Conservation (phyloP, 2,797 vertebrate genomes). For the Loris lydekkerianus region DNA sequence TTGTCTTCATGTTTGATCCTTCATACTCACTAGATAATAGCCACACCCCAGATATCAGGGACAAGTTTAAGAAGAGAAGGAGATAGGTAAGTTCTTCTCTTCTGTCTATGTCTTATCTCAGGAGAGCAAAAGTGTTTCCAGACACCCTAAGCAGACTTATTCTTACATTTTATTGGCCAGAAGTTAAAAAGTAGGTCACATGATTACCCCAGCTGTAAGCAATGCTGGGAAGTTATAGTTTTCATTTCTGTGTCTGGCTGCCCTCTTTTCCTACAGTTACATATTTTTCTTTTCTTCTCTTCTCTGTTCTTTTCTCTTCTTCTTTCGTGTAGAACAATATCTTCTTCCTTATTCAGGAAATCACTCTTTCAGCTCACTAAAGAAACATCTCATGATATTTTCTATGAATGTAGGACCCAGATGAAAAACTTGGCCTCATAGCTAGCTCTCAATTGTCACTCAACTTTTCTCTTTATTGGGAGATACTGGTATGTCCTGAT, state of each 20-base stretch:
- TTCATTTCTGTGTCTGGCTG: neutral
- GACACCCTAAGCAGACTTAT: neutral
- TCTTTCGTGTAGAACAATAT: neutral
- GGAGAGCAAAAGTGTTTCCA: neutral
- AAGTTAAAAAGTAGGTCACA: neutral
- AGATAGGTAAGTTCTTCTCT: neutral
- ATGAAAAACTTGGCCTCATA: neutral
- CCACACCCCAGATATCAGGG: neutral
- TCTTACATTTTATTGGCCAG: neutral
- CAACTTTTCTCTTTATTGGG: conserved; percentile 16
- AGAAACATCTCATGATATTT: neutral
- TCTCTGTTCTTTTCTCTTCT: neutral
- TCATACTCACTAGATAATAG: neutral
- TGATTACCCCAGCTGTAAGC: neutral
- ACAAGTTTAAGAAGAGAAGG: neutral
- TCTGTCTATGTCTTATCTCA: neutral
- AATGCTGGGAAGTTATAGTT: neutral
- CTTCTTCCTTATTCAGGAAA: neutral
- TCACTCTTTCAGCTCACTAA: neutral
- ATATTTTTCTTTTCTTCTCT: neutral
- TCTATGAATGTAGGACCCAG: neutral
- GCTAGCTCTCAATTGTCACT: neutral
- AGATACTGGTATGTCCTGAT: neutral
- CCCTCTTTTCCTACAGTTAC: neutral
- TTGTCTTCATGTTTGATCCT: neutral